Conservation (phyloP, 2,888 invertebrate species). For the Dasysyrphus albostriatus region DNA sequence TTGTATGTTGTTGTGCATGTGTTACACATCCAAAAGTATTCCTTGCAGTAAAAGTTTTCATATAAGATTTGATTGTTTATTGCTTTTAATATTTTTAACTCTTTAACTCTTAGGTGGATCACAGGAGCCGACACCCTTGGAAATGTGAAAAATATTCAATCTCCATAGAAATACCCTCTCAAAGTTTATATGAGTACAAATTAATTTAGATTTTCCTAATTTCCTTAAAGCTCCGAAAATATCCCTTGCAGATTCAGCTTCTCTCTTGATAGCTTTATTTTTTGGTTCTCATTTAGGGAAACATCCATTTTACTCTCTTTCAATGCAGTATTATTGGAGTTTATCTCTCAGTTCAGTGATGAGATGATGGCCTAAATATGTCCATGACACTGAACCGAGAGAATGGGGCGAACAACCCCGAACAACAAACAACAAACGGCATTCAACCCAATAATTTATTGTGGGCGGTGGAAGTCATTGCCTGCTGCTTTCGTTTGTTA, state of each 20-base stretch:
- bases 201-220: too few species aligned
- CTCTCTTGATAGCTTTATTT: background rate
- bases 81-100: background rate
- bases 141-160: background rate
- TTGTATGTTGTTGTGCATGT: too few species aligned
- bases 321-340: constrained; percentile 68
- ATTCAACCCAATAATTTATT: constrained; percentile 53
- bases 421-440: constrained; percentile 48
- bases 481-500: background rate
- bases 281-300: background rate
- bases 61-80: too few species aligned
- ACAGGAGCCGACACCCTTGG: constrained; percentile 11
- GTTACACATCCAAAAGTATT: too few species aligned
- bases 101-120: background rate
- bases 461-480: constrained; percentile 25
- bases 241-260: constrained; percentile 59
- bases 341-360: constrained; percentile 27
- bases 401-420: constrained; percentile 39
- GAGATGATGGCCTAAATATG: constrained; percentile 39
- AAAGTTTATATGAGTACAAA: too few species aligned
- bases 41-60: too few species aligned
- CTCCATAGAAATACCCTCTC: background rate
- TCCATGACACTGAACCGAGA: constrained; percentile 67
- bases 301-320: constrained; percentile 25
- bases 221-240: constrained; percentile 34